Base-by-base conservation (phyloP, 2,888 invertebrate species). In the Agrochola lychnidis region DNA sequence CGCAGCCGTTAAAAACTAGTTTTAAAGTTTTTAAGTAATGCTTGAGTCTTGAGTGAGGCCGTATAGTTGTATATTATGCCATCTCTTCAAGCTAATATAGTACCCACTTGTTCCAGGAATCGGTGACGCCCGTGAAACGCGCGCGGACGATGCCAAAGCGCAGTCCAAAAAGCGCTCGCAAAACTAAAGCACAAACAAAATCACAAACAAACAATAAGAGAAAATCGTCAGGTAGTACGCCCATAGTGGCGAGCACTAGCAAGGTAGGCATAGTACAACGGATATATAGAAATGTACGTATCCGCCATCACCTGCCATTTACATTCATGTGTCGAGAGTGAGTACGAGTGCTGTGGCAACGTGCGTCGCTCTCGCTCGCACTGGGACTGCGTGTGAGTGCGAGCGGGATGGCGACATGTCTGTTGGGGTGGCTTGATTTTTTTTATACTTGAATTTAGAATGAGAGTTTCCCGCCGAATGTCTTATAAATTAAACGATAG, bases 231-330 rank as follows among this genome's bases (percentile, higher is more conserved):
- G 95, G 96, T 95, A 96, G 94, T 93, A 92, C 94, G 95, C 95
- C 96, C 93, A 85, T 82, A 81, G 94, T 93, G 94, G 94, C 96
- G 93, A 90, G 89, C 92, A 91, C 95, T 91, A 95, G 95, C 96
- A 97, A 97, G 97, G 97, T 97, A 97, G 97, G 97, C 97, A 97
- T 97, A 94, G 97, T 97, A 93, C 96, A 95, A 93, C 96, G 97
- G 97, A 97, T 97, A 93, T 97, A 97, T 97, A 96, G 95, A 97
- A 94, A 97, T 95, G 97, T 97, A 97, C 97, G 97, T 97, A 97
- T 95, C 96, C 91, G 94, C 95, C 88, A 92, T 93, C 94, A 95
- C 93, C 96, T 90, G 91, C 91, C 94, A 95, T 94, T 92, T 94
- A 95, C 94, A 94, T 94, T 93, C 95, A 92, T 92, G 92, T 92